These are phyloP conservation scores for Synaphobranchus kaupii DNA, from an alignment of 2,797 vertebrate species.

Conservation along the genomic window DNA sequence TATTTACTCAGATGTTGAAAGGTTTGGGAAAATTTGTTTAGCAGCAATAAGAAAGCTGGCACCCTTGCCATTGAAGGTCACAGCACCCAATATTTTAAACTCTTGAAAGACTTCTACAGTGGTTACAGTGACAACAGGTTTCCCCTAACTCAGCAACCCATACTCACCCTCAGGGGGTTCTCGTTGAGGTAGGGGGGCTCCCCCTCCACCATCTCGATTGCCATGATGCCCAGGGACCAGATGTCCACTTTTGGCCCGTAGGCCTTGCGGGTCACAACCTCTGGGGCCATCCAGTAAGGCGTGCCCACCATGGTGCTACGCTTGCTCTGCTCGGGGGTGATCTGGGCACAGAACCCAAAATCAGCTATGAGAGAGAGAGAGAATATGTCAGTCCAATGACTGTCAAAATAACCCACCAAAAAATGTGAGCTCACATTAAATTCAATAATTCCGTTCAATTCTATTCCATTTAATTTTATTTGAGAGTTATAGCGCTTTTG, in stretches of 20 bases:
- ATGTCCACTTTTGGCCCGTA: constrained; percentile 98
- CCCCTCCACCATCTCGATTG: constrained; percentile 98
- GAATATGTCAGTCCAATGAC: background rate
- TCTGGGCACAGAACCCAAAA: constrained; percentile 98
- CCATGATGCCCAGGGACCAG: constrained; percentile 98
- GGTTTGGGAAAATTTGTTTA: no score
- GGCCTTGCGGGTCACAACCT: constrained; percentile 96
- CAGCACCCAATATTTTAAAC: background rate
- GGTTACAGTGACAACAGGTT: background rate
- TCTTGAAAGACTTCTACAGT: background rate
- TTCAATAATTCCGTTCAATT: no score
- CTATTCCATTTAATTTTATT: no score
- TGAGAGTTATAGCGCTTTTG: no score
- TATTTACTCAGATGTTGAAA: no score
- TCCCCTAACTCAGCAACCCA: background rate
- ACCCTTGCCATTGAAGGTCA: background rate
- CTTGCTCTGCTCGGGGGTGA: constrained; percentile 97
- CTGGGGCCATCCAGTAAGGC: constrained; percentile 98
- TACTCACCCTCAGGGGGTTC: constrained; percentile 92
- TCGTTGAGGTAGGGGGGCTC: constrained; percentile 97
- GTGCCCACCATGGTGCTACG: constrained; percentile 98
- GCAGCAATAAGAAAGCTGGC: background rate
- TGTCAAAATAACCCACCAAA: no score
- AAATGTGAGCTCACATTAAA: no score
- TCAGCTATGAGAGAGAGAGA: constrained; percentile 76